phyloP scores from a whole-genome alignment of 2,797 vertebrate species.

The Nannoperca australis region DNA sequence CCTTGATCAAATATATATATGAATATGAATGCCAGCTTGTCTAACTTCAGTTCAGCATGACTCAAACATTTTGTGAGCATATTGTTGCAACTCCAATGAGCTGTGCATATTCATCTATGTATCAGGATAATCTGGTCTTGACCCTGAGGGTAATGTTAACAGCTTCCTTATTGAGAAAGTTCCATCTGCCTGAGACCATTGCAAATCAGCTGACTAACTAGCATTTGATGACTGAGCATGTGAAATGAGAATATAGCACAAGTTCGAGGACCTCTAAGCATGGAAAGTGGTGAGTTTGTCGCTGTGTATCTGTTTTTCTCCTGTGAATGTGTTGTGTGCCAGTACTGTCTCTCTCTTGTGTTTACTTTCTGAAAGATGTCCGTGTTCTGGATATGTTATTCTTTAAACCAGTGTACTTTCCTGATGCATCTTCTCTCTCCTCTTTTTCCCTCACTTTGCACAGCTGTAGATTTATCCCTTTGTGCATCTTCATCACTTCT shows the following conservation, averaged over 20 bases:
- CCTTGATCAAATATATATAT: too few species aligned
- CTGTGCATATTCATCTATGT: conserved; percentile 39
- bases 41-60: conserved; percentile 38
- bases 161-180: conserved; percentile 56
- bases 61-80: conserved; percentile 3
- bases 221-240: conserved; percentile 43
- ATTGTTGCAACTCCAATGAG: conserved; percentile 2
- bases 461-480: conserved; percentile 1
- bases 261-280: conserved; percentile 26
- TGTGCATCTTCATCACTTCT: conserved; percentile 3
- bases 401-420: not conserved
- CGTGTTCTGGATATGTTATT: not conserved
- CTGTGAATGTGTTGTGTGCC: not conserved
- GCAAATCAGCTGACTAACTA: conserved; percentile 75
- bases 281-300: conserved; percentile 5
- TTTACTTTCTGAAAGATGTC: conserved; percentile 6
- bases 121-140: conserved; percentile 10
- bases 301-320: not conserved
- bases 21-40: conserved; percentile 49
- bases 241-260: too few species aligned
- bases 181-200: conserved; percentile 41
- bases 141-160: conserved; percentile 58
- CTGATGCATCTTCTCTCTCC: not conserved
- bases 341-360: not conserved
- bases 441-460: not conserved